Conservation (phyloP, 2,797 vertebrate genomes). For the Sylvia borin region DNA sequence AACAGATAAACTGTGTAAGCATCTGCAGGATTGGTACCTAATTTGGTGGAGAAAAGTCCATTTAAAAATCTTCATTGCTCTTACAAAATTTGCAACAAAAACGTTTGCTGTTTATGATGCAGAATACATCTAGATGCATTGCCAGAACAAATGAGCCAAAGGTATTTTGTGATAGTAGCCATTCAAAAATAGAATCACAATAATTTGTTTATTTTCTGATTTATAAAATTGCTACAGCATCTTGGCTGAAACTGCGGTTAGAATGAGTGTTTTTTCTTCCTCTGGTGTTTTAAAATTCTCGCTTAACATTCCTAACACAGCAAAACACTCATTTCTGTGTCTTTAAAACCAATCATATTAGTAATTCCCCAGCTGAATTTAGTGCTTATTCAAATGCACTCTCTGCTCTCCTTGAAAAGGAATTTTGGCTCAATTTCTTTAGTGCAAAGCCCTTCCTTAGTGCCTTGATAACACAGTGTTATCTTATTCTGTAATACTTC, state of each 20-base stretch:
- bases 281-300: slow-evolving; percentile 4
- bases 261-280: background rate
- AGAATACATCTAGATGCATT: background rate
- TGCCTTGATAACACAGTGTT: slow-evolving; percentile 39
- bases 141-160: slow-evolving; percentile 52
- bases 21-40: background rate
- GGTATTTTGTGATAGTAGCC: slow-evolving; percentile 32
- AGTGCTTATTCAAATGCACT: slow-evolving; percentile 37
- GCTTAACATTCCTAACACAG: background rate
- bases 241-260: background rate
- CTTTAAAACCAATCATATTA: slow-evolving; percentile 56
- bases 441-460: background rate
- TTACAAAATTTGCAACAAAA: slow-evolving; percentile 1
- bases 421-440: slow-evolving; percentile 30
- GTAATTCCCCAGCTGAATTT: slow-evolving; percentile 57
- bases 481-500: slow-evolving; percentile 56
- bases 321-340: slow-evolving; percentile 47
- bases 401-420: slow-evolving; percentile 50
- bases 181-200: slow-evolving; percentile 13
- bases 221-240: background rate
- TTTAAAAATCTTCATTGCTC: slow-evolving; percentile 28
- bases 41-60: slow-evolving; percentile 19
- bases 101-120: background rate
- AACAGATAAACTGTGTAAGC: slow-evolving; percentile 6
- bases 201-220: slow-evolving; percentile 30